Percentiles rank a stretch among this genome's conserved stretches.
Evolutionary conservation across 2,113 vertebrate species (phyloP).

Genomic region (Balaenoptera acutorostrata): DNA sequence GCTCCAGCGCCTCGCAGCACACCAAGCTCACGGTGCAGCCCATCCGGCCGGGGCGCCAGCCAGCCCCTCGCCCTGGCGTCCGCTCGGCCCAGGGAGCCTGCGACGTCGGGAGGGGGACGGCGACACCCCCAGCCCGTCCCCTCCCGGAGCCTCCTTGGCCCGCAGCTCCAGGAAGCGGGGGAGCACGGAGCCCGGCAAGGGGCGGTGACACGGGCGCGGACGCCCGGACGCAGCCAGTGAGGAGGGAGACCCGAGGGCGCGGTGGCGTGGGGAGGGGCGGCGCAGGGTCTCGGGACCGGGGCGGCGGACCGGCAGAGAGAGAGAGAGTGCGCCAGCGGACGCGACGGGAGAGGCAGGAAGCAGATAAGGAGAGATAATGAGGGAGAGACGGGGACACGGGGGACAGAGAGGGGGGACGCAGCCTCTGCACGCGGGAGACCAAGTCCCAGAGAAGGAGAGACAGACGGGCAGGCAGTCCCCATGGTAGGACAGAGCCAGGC

Average conservation of each 20-base stretch:
- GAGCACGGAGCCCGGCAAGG: neutral
- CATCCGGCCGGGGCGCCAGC: constrained; percentile 46
- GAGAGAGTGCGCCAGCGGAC: neutral
- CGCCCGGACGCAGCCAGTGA: neutral
- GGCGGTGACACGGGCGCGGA: constrained; percentile 10
- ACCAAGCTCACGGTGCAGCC: constrained; percentile 71
- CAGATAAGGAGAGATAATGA: neutral
- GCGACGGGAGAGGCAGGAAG: neutral
- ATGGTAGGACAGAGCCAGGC: neutral
- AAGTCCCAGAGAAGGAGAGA: neutral
- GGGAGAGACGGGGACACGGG: neutral
- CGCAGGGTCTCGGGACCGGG: neutral
- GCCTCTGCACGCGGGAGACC: neutral
- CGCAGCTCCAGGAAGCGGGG: neutral
- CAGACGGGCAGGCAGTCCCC: too few species aligned
- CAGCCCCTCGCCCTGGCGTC: neutral
- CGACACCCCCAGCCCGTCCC: constrained; percentile 18
- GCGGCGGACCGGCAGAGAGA: neutral
- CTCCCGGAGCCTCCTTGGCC: constrained; percentile 4
- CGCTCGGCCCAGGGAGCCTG: neutral
- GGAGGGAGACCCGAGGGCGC: neutral
- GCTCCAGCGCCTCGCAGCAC: constrained; percentile 68
- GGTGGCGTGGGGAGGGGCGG: neutral
- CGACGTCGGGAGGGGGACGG: neutral
- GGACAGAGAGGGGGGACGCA: neutral